phyloP scores from a whole-genome alignment of 1,140 invertebrate genomes.

The Lepidurus arcticus region DNA sequence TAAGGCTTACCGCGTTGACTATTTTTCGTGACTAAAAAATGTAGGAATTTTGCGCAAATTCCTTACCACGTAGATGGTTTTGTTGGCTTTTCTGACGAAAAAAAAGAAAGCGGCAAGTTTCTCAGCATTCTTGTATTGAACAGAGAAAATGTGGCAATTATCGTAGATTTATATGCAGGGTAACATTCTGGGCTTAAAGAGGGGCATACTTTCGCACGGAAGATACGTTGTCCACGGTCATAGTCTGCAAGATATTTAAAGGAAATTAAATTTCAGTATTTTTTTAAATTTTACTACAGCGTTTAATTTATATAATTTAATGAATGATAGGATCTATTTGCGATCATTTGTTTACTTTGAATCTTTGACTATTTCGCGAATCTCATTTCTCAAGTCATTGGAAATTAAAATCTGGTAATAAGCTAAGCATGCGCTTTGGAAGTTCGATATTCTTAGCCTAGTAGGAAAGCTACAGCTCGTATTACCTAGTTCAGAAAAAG shows the following conservation, averaged over 20 bases:
- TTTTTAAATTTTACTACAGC: no score
- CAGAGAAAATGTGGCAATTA: not conserved
- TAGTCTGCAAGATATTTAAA: conserved; percentile 25
- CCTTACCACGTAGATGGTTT: not conserved
- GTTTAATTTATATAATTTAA: no score
- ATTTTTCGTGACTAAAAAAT: not conserved
- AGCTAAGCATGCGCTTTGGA: no score
- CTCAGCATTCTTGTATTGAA: not conserved
- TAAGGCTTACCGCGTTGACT: not conserved
- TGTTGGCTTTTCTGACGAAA: not conserved
- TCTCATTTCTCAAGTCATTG: no score
- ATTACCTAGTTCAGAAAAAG: not conserved
- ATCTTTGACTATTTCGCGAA: no score
- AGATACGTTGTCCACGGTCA: conserved; percentile 28
- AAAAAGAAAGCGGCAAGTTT: not conserved
- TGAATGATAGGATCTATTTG: no score
- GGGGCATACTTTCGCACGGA: conserved; percentile 32
- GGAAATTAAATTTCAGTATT: not conserved
- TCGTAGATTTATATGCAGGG: not conserved
- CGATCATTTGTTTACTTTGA: no score
- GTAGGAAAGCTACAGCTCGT: no score
- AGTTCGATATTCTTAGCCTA: no score
- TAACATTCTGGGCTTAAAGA: conserved; percentile 24
- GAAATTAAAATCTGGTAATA: no score
- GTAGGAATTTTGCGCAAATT: not conserved